A percentile compares a stretch with the other conserved stretches of the same genome.
phyloP scores from a whole-genome alignment of 2,113 vertebrate species.

The Vimba vimba region DNA sequence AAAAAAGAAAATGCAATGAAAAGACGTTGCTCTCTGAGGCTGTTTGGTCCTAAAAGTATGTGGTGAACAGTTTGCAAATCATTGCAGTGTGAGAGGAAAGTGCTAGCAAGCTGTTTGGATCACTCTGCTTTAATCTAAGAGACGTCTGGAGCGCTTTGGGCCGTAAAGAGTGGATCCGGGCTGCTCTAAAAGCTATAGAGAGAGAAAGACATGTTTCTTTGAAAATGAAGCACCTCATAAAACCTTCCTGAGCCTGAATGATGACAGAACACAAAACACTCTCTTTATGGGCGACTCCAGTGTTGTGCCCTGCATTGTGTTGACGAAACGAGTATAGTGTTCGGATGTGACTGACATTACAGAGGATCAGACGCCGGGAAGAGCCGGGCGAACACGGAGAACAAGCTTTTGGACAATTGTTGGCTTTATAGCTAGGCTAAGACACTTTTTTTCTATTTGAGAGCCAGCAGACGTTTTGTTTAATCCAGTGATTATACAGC shows the following conservation, averaged over 20 bases:
- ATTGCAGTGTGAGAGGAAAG: conserved; percentile 70
- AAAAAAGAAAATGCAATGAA: conserved; percentile 31
- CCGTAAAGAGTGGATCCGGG: conserved; percentile 71
- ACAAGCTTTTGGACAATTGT: neutral
- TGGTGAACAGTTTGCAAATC: conserved; percentile 78
- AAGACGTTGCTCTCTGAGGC: conserved; percentile 32
- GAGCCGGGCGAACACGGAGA: neutral
- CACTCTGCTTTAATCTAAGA: conserved; percentile 73
- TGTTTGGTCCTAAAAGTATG: conserved; percentile 49
- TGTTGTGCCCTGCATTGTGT: conserved; percentile 45
- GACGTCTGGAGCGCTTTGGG: conserved; percentile 64
- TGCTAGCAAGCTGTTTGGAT: conserved; percentile 71
- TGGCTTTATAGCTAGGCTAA: neutral
- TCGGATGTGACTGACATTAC: neutral
- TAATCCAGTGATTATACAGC: neutral
- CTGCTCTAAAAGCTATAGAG: conserved; percentile 60
- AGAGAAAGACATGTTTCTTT: conserved; percentile 66
- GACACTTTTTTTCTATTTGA: neutral
- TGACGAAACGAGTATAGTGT: conserved; percentile 32
- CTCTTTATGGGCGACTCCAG: conserved; percentile 50
- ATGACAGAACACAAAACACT: conserved; percentile 63
- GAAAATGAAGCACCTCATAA: conserved; percentile 65
- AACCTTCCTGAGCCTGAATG: conserved; percentile 57
- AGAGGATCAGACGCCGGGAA: conserved; percentile 7
- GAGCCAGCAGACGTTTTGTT: neutral